Evolutionary conservation across 2,888 invertebrate species (phyloP).

Genomic region (Caenorhabditis sp.): DNA sequence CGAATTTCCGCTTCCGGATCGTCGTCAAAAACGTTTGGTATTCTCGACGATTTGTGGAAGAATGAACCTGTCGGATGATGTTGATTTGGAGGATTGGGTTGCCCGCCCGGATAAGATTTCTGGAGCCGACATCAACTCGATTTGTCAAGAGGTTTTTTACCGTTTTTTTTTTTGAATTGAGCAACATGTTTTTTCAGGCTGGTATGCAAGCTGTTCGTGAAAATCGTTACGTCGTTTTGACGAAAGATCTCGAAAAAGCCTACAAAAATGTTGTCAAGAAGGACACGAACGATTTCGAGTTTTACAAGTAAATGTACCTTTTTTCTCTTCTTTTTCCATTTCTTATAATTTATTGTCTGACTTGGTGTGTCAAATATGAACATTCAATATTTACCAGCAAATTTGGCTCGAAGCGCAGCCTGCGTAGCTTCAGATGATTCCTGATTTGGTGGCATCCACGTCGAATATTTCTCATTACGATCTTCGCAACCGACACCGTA

Average conservation of each 20-base stretch:
- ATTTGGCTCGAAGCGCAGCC: conserved; percentile 60
- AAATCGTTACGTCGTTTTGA: conserved; percentile 96
- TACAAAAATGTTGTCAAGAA: conserved; percentile 99
- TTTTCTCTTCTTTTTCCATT: background rate
- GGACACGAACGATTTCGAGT: conserved; percentile 98
- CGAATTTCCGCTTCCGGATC: conserved; percentile 95
- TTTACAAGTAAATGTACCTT: conserved; percentile 84
- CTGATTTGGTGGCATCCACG: conserved; percentile 81
- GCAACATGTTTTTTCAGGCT: conserved; percentile 76
- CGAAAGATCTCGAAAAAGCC: conserved; percentile 99
- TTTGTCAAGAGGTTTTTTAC: conserved; percentile 95
- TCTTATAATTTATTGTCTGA: background rate
- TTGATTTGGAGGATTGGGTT: conserved; percentile 95
- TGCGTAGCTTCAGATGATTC: conserved; percentile 77
- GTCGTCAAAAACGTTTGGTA: conserved; percentile 86
- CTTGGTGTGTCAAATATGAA: background rate
- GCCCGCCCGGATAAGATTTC: conserved; percentile 97
- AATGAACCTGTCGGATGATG: conserved; percentile 98
- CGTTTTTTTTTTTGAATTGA: background rate
- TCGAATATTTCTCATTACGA: conserved; percentile 76
- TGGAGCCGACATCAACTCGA: conserved; percentile 98
- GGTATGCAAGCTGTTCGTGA: conserved; percentile 99
- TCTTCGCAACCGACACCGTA: conserved; percentile 47
- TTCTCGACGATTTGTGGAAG: conserved; percentile 96
- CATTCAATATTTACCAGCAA: conserved; percentile 59